A percentile compares a stretch with the other conserved stretches of the same genome.
phyloP scores from a whole-genome alignment of 2,888 invertebrate species.

The Pegoplata infirma region DNA sequence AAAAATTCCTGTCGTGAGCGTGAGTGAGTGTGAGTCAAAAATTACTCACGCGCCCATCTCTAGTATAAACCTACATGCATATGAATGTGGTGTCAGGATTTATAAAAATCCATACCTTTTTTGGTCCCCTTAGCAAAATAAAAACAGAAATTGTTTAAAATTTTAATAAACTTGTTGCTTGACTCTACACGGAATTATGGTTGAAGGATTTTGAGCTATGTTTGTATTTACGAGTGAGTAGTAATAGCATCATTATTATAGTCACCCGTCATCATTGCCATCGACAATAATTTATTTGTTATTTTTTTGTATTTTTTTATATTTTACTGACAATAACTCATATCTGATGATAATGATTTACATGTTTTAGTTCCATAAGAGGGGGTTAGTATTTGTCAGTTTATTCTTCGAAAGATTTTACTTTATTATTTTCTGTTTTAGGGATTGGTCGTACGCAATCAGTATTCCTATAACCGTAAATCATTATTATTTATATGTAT shows the following conservation, averaged over 20 bases:
- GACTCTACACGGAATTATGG: slow-evolving; percentile 49
- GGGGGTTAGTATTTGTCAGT: slow-evolving; percentile 3
- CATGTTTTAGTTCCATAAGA: not conserved
- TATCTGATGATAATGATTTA: not conserved
- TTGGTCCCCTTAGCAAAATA: no score
- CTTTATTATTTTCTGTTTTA: slow-evolving; percentile 11
- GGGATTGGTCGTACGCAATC: slow-evolving; percentile 39
- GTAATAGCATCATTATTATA: not conserved
- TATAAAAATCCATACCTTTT: no score
- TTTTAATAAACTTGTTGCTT: slow-evolving; percentile 1
- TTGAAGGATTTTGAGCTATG: slow-evolving; percentile 54
- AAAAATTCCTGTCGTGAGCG: no score
- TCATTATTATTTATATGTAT: slow-evolving; percentile 16
- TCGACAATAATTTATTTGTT: slow-evolving; percentile 16
- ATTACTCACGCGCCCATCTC: no score
- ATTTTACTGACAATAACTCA: slow-evolving; percentile 3
- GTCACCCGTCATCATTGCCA: no score
- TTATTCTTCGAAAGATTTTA: slow-evolving; percentile 7
- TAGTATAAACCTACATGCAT: no score
- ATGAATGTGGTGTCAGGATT: no score
- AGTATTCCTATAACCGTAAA: slow-evolving; percentile 21
- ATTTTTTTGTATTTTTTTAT: not conserved
- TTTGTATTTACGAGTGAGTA: no score
- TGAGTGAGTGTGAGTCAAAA: no score
- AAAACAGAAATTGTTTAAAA: not conserved